A percentile compares a stretch with the other conserved stretches of the same genome.
Evolutionary conservation across 2,797 vertebrate genomes (phyloP).

Genomic region (Pygocentrus nattereri): DNA sequence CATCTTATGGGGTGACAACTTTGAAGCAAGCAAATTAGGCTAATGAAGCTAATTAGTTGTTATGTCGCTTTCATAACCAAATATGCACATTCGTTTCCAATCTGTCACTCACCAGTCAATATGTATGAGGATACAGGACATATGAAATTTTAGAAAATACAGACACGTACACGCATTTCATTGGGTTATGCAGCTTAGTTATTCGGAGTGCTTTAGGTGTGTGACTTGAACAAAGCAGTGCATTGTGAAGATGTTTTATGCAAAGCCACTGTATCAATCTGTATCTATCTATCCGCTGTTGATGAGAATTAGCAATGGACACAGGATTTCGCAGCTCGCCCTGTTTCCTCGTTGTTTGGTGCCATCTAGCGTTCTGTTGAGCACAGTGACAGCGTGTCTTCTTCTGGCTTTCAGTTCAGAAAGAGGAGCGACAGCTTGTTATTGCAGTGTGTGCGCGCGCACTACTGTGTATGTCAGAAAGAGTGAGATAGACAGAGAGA

Average conservation of each 20-base stretch:
- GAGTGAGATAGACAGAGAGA: neutral
- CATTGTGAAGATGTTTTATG: neutral
- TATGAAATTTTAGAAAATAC: no score
- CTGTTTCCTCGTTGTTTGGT: slow-evolving; percentile 51
- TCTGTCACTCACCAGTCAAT: no score
- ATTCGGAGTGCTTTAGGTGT: no score
- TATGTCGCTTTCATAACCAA: no score
- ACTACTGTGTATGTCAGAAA: neutral
- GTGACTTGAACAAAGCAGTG: neutral
- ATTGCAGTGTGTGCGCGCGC: neutral
- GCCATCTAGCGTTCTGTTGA: slow-evolving; percentile 57
- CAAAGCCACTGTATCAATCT: neutral
- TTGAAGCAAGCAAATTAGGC: neutral
- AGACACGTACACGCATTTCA: neutral
- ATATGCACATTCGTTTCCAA: no score
- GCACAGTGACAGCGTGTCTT: slow-evolving; percentile 10
- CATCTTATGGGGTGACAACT: neutral
- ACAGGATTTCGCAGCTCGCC: neutral
- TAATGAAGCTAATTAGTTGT: no score
- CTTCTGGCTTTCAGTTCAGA: slow-evolving; percentile 25
- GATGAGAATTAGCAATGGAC: slow-evolving; percentile 6
- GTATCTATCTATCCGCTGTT: slow-evolving; percentile 24
- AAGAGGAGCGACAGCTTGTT: slow-evolving; percentile 43
- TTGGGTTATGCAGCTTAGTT: no score
- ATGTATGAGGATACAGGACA: neutral